Evolutionary conservation across 2,888 invertebrate species (phyloP), one percentile per base, ranked within the genome.

Genomic region (Drosophila subsilvestris): DNA sequence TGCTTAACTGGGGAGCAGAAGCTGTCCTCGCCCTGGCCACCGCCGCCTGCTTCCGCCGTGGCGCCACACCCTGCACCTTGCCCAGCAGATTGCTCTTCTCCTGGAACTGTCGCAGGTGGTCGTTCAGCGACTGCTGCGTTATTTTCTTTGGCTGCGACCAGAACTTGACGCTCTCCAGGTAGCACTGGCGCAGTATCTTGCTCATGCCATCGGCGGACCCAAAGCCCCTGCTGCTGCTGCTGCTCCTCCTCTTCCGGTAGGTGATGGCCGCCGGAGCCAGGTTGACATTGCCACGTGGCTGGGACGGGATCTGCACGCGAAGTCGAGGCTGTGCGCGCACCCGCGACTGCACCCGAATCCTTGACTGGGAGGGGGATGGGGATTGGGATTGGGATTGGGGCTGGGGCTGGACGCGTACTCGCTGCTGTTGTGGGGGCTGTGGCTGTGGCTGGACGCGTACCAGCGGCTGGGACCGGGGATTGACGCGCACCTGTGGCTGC

Each of bases 181-280:
- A 74, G 62, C 91, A 91, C 37, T 74, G 73, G 2, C 86, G 84
- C 51, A 88, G 56, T 4, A 83, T 74, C 51, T 80, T 81, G 63
- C 60, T 80, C 48, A 63, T 74, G 14, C 70, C 45, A 10, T 63
- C 32, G 12, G 47, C 45, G n/a, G 79, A 63, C 49, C 58, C 65
- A 32, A 62, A 70, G 57, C 65, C 63, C 18, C 74, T 69, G 29
- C 62, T 60, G 50, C 63, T 72, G 44, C 72, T 47, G 14, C 81
- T 65, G 22, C 22, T 22, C 7, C 22, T 22, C 7, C 67, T 78
- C 72, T 81, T 85, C 37, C 74, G 65, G 47, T 79, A 81, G 69
- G 71, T 45, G n/a, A 63, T 51, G 18, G 81, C 58, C 22, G 51
- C 48, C 45, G 65, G 60, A 9, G 63, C 25, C 17, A 66, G 66